phyloP scores from a whole-genome alignment of 2,888 invertebrate species.

The Griposia aprilina region DNA sequence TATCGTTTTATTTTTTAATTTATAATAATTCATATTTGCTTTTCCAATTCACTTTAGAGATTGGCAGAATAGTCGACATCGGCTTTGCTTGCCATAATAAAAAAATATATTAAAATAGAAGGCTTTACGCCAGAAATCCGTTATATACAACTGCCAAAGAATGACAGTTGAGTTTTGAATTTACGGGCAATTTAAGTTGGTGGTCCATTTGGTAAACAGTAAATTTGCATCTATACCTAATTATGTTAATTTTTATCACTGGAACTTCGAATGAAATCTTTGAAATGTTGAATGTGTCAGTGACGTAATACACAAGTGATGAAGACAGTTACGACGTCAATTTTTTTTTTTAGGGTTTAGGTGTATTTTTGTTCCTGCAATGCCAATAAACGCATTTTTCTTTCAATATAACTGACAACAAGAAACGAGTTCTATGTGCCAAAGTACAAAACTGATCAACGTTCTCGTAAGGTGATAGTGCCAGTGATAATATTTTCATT shows the following conservation, averaged over 20 bases:
- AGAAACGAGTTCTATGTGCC: neutral
- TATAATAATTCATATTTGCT: too few relatives aligned
- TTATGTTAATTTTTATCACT: neutral
- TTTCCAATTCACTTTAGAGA: too few relatives aligned
- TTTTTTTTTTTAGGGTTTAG: too few relatives aligned
- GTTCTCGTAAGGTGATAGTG: neutral
- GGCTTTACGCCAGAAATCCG: neutral
- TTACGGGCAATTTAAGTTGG: neutral
- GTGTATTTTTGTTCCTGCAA: too few relatives aligned
- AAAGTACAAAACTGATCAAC: neutral
- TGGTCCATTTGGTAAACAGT: neutral
- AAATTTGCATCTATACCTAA: neutral
- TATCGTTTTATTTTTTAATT: too few relatives aligned
- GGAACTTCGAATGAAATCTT: too few relatives aligned
- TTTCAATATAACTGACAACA: neutral
- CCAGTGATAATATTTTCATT: slow-evolving; percentile 27
- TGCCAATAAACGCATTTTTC: too few relatives aligned
- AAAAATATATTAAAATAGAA: too few relatives aligned
- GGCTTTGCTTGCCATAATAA: too few relatives aligned
- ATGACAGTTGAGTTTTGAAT: neutral
- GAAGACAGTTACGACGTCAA: neutral
- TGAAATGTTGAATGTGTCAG: neutral
- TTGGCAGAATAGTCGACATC: too few relatives aligned
- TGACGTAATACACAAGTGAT: neutral
- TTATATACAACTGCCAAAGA: neutral